phyloP scores from a whole-genome alignment of 2,888 invertebrate species.

The Epistrophella euchroma region DNA sequence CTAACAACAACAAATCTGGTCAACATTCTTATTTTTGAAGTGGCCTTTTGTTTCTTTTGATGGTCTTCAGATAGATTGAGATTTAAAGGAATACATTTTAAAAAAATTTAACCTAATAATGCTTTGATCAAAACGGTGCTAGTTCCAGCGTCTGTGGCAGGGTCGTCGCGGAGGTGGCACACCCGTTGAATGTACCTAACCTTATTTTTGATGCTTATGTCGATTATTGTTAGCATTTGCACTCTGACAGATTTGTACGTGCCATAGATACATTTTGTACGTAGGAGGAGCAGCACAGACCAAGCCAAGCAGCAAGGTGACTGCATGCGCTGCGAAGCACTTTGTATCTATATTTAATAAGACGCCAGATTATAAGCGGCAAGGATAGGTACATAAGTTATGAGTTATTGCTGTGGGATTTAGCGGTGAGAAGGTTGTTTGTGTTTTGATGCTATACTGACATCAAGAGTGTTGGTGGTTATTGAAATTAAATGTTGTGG shows the following conservation, averaged over 20 bases:
- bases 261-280: conserved; percentile 9
- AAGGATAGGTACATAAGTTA: background rate
- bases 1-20: background rate
- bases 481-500: conserved; percentile 60
- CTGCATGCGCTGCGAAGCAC: conserved; percentile 29
- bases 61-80: background rate
- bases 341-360: conserved; percentile 13
- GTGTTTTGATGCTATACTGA: background rate
- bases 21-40: conserved; percentile 33
- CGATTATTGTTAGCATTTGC: conserved; percentile 57
- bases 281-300: conserved; percentile 48
- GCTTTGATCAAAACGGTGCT: conserved; percentile 4
- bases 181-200: conserved; percentile 58
- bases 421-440: conserved; percentile 27
- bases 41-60: conserved; percentile 20
- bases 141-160: background rate
- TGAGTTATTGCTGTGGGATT: conserved; percentile 9
- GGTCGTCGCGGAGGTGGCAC: conserved; percentile 39
- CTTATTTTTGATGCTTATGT: conserved; percentile 61
- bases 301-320: conserved; percentile 39
- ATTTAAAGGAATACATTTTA: conserved; percentile 9
- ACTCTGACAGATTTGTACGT: conserved; percentile 31
- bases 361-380: conserved; percentile 9
- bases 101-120: conserved; percentile 49
- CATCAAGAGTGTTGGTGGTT: conserved; percentile 57